A percentile compares a stretch with the other conserved stretches of the same genome.
phyloP scores from a whole-genome alignment of 2,797 vertebrate species.

The Rhinogobio ventralis region DNA sequence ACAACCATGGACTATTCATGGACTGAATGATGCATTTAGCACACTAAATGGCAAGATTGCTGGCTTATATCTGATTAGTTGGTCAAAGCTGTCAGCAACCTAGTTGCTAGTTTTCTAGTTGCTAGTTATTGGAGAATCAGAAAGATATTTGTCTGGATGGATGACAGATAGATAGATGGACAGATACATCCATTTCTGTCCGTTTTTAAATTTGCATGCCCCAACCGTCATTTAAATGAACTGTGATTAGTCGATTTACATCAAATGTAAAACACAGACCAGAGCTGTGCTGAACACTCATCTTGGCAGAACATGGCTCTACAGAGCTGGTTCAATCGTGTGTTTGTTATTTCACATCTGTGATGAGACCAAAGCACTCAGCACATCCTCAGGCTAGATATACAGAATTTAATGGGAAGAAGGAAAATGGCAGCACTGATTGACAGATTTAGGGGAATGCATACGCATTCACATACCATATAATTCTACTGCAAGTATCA shows the following conservation, averaged over 20 bases:
- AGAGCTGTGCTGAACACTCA: not conserved
- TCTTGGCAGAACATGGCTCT: not conserved
- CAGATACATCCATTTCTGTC: too few species aligned
- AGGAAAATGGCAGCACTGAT: slow-evolving; percentile 19
- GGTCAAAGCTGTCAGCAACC: not conserved
- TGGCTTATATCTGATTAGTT: not conserved
- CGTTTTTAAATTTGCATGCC: not conserved
- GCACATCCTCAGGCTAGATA: slow-evolving; percentile 9
- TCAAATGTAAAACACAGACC: not conserved
- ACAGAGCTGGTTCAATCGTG: not conserved
- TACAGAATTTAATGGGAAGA: slow-evolving; percentile 17
- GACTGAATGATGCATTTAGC: not conserved
- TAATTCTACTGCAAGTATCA: not conserved
- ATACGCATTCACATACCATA: not conserved
- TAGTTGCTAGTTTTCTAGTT: not conserved
- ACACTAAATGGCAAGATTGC: not conserved
- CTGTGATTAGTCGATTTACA: not conserved
- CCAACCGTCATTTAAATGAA: not conserved
- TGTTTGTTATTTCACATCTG: not conserved
- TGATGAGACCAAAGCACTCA: slow-evolving; percentile 15
- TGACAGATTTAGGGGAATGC: slow-evolving; percentile 15
- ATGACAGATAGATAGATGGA: not conserved
- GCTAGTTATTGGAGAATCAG: not conserved
- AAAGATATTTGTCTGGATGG: not conserved
- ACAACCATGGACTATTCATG: not conserved